Evolutionary conservation across 2,888 invertebrate genomes (phyloP), one percentile per base, ranked within the genome.

Genomic region (Drosophila antonietae): DNA sequence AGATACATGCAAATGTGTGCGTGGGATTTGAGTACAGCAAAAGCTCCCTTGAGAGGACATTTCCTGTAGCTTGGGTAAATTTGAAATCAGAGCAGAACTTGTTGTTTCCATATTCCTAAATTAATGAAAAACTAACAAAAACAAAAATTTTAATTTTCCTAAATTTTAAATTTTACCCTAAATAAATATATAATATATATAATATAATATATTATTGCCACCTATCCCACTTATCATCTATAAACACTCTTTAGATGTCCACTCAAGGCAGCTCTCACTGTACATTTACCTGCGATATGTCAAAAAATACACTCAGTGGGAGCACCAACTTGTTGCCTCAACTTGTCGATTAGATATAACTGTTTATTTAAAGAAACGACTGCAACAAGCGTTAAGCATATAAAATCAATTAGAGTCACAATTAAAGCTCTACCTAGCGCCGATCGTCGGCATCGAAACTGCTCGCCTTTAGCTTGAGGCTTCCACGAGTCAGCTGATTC

Each of bases 401-500:
- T 55, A 72, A 82, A 82, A 80, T 78, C 65, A 72, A 64, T 69
- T 68, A 23, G n/a, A 66, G 49, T 64, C 58, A 43, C 33, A 59
- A 49, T 61, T 61, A 15, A 47, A 51, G n/a, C 41, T 41, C 9
- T 51, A 73, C 14, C 49, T 79, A 88, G n/a, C 84, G 78, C 28
- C 84, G 71, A 31, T 84, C 84, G 35, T 84, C 72, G 9, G 69
- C 75, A 53, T 87, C 86, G 18, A 87, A 88, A 49, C 86, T 87
- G 18, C 46, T 86, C 20, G 88, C 68, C 31, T 89, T 88, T 3
- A 88, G 63, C 43, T 94, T 94, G 55, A 95, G 92, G 64, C 95
- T 94, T 41, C 94, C 94, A 59, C 94, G 93, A 8, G 95, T 95
- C 89, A 96, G 94, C 91, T 95, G 94, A 93, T 96, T 96, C 90